Conservation (phyloP, 2,888 invertebrate genomes). For the Criorhina ranunculi region DNA sequence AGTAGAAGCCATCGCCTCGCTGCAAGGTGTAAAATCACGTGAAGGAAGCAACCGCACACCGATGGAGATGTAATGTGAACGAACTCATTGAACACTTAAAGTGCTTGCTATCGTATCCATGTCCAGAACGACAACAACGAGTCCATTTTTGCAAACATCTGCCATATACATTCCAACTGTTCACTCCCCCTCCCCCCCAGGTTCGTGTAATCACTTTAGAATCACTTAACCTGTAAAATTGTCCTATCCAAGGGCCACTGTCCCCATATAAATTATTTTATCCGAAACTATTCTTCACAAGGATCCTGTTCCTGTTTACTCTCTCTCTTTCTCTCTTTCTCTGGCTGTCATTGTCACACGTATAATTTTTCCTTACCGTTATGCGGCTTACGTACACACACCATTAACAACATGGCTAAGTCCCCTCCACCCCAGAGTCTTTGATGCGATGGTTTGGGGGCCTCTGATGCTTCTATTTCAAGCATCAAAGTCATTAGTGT, state of each 20-base stretch:
- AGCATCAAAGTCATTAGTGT: constrained; percentile 49
- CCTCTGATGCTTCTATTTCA: constrained; percentile 36
- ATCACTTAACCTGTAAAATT: constrained; percentile 51
- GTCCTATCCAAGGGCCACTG: background rate
- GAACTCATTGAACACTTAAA: no score
- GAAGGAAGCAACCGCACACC: no score
- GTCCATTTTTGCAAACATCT: no score
- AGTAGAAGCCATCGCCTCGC: no score
- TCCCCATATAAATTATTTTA: constrained; percentile 32
- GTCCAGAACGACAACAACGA: no score
- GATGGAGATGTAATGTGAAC: no score
- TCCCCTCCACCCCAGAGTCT: background rate
- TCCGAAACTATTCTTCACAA: constrained; percentile 42
- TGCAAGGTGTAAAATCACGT: no score
- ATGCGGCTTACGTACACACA: constrained; percentile 46
- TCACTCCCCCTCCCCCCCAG: background rate
- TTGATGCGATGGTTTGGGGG: constrained; percentile 3
- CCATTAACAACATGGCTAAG: constrained; percentile 37
- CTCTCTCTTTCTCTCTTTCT: no score
- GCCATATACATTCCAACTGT: constrained; percentile 2
- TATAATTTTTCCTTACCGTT: constrained; percentile 33
- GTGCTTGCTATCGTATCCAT: no score
- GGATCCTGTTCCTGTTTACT: constrained; percentile 41
- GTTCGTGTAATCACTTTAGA: constrained; percentile 29
- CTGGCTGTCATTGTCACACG: constrained; percentile 1